Conservation (phyloP, 2,888 invertebrate species). For the Trachelus troglodyta region DNA sequence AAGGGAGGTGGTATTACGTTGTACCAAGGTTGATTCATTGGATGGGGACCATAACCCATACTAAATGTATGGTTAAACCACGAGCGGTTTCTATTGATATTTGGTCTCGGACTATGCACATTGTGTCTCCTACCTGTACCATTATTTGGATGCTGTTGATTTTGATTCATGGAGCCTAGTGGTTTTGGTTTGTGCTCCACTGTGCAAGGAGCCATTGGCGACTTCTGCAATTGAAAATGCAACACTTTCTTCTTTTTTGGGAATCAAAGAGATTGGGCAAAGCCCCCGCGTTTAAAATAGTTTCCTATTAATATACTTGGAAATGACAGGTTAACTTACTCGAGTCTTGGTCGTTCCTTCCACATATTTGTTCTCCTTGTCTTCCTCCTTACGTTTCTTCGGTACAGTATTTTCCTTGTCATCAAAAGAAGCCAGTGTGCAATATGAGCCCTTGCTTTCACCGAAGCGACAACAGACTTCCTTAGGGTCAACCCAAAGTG, state of each 20-base stretch:
- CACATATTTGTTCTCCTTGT: conserved; percentile 44
- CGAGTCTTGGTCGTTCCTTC: conserved; percentile 47
- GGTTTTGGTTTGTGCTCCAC: conserved; percentile 54
- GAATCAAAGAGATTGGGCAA: conserved; percentile 12
- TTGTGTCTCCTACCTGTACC: conserved; percentile 57
- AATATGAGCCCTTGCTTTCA: conserved; percentile 73
- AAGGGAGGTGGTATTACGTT: conserved; percentile 59
- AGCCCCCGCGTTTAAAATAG: neutral
- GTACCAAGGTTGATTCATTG: conserved; percentile 59
- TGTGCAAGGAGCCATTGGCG: conserved; percentile 33
- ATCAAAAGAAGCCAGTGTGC: conserved; percentile 72
- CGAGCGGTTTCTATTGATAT: conserved; percentile 57
- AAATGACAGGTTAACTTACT: conserved; percentile 29
- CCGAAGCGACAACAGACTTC: conserved; percentile 73
- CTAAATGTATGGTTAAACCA: conserved; percentile 60
- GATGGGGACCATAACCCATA: conserved; percentile 60
- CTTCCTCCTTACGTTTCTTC: conserved; percentile 33
- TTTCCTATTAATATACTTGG: neutral
- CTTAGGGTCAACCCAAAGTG: conserved; percentile 81
- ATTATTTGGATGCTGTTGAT: conserved; percentile 49
- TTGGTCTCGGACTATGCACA: conserved; percentile 57
- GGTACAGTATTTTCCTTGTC: conserved; percentile 57
- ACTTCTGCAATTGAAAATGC: conserved; percentile 14
- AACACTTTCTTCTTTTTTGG: conserved; percentile 39
- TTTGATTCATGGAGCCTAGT: conserved; percentile 50